These are phyloP conservation scores for Eospalax fontanierii DNA, from an alignment of 2,797 vertebrate species.

Conservation along the genomic window DNA sequence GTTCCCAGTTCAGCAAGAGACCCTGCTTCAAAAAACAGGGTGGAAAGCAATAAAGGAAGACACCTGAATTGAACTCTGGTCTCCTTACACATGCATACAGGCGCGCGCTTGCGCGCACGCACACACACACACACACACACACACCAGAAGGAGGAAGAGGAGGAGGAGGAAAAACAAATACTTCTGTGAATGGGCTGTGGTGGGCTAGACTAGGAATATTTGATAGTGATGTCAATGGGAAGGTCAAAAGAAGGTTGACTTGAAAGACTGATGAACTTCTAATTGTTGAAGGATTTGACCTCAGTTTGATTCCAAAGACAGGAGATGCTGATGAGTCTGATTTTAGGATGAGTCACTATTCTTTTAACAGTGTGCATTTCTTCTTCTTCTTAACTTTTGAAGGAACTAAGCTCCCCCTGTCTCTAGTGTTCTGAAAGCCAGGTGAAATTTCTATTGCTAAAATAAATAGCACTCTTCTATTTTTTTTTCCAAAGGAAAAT, in stretches of 20 bases:
- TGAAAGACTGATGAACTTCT: constrained; percentile 46
- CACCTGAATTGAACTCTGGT: not conserved
- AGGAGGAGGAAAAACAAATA: no score
- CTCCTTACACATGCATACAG: not conserved
- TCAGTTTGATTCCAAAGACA: constrained; percentile 28
- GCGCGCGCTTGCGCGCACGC: not conserved
- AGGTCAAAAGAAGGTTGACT: constrained; percentile 2
- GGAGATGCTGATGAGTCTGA: constrained; percentile 38
- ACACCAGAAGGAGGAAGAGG: not conserved
- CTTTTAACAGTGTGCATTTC: constrained; percentile 31
- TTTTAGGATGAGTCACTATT: constrained; percentile 36
- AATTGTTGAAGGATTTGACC: constrained; percentile 21
- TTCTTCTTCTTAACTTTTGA: constrained; percentile 41
- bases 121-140: not conserved
- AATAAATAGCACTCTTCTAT: constrained; percentile 4
- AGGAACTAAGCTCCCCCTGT: not conserved
- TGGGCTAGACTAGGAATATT: not conserved
- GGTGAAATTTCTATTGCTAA: constrained; percentile 52
- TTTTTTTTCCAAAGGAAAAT: constrained; percentile 62
- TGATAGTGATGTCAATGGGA: not conserved
- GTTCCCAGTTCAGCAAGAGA: not conserved
- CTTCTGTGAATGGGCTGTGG: not conserved
- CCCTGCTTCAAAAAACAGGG: not conserved
- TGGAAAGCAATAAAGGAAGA: not conserved
- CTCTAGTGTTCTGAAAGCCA: constrained; percentile 32